phyloP scores from a whole-genome alignment of 2,797 vertebrate species.

The Cetoscarus ocellatus region DNA sequence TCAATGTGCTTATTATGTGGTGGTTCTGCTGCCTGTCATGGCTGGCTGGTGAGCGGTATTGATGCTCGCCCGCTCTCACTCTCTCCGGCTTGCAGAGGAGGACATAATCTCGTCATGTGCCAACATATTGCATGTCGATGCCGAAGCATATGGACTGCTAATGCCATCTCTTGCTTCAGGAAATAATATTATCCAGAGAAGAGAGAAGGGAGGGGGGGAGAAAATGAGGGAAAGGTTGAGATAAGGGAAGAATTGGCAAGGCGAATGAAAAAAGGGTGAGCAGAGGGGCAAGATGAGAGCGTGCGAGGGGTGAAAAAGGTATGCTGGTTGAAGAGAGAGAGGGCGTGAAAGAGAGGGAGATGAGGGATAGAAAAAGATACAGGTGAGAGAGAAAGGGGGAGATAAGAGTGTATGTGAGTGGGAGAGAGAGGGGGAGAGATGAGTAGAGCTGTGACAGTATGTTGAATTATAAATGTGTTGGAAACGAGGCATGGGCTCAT shows the following conservation, averaged over 20 bases:
- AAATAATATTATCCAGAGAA: conserved; percentile 51
- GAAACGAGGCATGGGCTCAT: conserved; percentile 65
- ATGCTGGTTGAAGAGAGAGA: conserved; percentile 22
- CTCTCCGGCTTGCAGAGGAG: conserved; percentile 34
- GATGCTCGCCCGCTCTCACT: conserved; percentile 41
- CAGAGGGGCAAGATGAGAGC: conserved; percentile 6
- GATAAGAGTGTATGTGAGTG: conserved; percentile 28
- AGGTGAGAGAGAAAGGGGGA: conserved; percentile 49
- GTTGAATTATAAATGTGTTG: conserved; percentile 80
- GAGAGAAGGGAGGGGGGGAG: not conserved
- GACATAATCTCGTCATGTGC: conserved; percentile 69
- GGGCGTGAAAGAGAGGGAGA: conserved; percentile 9
- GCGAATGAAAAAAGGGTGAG: conserved; percentile 9
- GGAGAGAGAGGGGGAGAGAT: conserved; percentile 25
- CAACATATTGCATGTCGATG: conserved; percentile 64
- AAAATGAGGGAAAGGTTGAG: conserved; percentile 24
- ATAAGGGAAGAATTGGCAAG: conserved; percentile 33
- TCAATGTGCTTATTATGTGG: conserved; percentile 40
- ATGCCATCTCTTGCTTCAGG: conserved; percentile 54
- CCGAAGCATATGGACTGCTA: conserved; percentile 59
- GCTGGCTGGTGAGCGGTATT: conserved; percentile 49
- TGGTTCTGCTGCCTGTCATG: conserved; percentile 49
- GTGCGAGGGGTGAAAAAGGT: conserved; percentile 19
- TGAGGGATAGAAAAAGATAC: conserved; percentile 34
- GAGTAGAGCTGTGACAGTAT: conserved; percentile 63